Base-by-base conservation (phyloP, 35 echinoderm and acorn worm species). In the Hemicentrotus pulcherrimus region DNA sequence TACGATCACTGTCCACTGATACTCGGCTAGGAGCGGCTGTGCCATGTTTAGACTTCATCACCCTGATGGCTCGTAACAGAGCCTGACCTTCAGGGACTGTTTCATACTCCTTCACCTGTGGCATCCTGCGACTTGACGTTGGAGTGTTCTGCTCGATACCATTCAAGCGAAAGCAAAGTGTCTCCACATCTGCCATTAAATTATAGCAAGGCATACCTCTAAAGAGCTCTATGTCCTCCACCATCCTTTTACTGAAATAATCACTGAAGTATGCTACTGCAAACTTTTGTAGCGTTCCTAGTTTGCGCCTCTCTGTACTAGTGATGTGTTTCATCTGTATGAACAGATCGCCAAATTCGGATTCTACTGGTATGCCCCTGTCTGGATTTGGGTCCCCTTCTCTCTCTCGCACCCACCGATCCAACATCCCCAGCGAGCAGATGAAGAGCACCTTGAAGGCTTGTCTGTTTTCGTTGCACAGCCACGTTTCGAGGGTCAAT, bases 401-500 rank as follows among this genome's bases (percentile, higher is more conserved):
- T 41, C 32, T 33, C 88, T 47, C 32, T 28, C 28, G 65, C 14
- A 32, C 46, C 88, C 88, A 90, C 19, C 88, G 46, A 33, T 41
- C 31, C 32, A 9, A 28, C 88, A 47, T 90, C 6, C 88, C 88
- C 32, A 15, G 31, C 5, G 88, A 90, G 31, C 88, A 90, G 33
- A 90, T 41, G 33, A 90, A 90, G 32, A 90, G 32, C n/a, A 90
- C 88, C 88, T 90, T 90, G 88, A 90, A 90, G 9, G 88, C 88
- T 15, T 32, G 88, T 47, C 19, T 33, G 88, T 90, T 90, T 30
- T 90, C 32, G 11, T 47, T 41, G 33, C 88, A 32, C 31, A 90
- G 88, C 88, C 88, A 90, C 12, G 88, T 90, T 30, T 90, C 88
- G 15, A 90, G 88, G 33, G 32, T 24, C 4, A 47, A 46, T 28